Conservation (phyloP, 2,888 invertebrate genomes). For the Chrysina gloriosa region DNA sequence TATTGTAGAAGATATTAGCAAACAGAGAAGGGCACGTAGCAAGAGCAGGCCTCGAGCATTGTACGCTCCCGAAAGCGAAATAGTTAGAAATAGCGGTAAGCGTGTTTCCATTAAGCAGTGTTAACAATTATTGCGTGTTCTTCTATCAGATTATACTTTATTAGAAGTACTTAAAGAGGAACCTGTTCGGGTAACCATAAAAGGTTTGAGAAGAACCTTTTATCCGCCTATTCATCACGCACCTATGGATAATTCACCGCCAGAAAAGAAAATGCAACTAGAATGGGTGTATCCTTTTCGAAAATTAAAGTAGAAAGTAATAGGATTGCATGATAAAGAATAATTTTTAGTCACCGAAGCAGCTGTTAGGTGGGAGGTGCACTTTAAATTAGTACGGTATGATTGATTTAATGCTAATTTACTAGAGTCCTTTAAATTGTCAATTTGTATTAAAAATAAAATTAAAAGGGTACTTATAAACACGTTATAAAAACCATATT, state of each 20-base stretch:
- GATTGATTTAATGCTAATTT: neutral
- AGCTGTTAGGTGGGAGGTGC: neutral
- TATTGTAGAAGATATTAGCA: slow-evolving; percentile 67
- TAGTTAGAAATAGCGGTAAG: slow-evolving; percentile 79
- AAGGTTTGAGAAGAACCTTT: slow-evolving; percentile 84
- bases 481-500: too few relatives aligned
- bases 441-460: neutral
- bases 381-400: neutral
- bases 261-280: slow-evolving; percentile 87
- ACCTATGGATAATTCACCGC: slow-evolving; percentile 86
- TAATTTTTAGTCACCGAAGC: slow-evolving; percentile 29
- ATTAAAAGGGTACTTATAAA: too few relatives aligned
- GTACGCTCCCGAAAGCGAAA: slow-evolving; percentile 86
- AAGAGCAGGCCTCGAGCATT: slow-evolving; percentile 87
- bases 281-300: slow-evolving; percentile 91
- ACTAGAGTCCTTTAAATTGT: neutral
- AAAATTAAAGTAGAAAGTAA: neutral
- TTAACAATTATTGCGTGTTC: neutral
- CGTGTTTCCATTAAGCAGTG: neutral
- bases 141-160: slow-evolving; percentile 78
- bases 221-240: slow-evolving; percentile 89
- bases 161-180: slow-evolving; percentile 88
- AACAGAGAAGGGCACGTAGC: slow-evolving; percentile 78
- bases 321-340: slow-evolving; percentile 43
- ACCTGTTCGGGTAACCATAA: slow-evolving; percentile 84